Base-by-base conservation (phyloP, 2,888 invertebrate species). In the Tryphoninae sp. region DNA sequence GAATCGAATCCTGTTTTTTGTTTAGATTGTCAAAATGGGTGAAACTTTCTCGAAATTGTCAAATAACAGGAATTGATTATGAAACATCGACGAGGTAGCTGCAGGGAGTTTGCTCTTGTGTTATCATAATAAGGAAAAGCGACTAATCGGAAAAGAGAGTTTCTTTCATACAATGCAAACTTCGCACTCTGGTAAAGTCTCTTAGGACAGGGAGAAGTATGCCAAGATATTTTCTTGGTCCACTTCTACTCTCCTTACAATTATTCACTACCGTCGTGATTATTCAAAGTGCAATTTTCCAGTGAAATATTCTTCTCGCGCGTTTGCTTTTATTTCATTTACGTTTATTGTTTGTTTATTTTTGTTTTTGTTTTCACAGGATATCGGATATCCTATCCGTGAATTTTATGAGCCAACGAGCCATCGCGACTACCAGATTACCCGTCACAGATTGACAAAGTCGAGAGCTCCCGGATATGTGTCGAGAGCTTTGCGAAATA, bases 101-200 rank as follows among this genome's bases (percentile, higher is more conserved):
- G 19, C 19, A 19, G 19, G 19, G 19, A 19, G 19, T 19, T 19
- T 19, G 19, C 19, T 19, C 19, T 1, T 19, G 19, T 19, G 19
- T 19, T 19, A 19, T 19, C 19, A 19, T 19, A 19, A 19, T 19
- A 19, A 19, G 19, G 19, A 19, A 1, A 19, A 19, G 19, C 19
- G 19, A 19, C 19, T 19, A 19, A 19, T 19, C 19, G 26, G 65
- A 62, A 40, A 69, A 49, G 59, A 73, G 53, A 65, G 22, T 42
- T 55, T 53, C 62, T 75, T 71, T 72, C 55, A 62, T 68, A 61
- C 72, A 64, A 62, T 62, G 13, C 33, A 40, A 40, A 62, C 51
- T 72, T 61, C 62, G 33, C 19, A 16, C 62, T 45, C 59, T 22
- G 9, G 53, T 49, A 59, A 8, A 59, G 59, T 23, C 7, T 22